Evolutionary conservation across 2,888 invertebrate species (phyloP), one percentile per base, ranked within the genome.

Genomic region (Apodemia mormo): DNA sequence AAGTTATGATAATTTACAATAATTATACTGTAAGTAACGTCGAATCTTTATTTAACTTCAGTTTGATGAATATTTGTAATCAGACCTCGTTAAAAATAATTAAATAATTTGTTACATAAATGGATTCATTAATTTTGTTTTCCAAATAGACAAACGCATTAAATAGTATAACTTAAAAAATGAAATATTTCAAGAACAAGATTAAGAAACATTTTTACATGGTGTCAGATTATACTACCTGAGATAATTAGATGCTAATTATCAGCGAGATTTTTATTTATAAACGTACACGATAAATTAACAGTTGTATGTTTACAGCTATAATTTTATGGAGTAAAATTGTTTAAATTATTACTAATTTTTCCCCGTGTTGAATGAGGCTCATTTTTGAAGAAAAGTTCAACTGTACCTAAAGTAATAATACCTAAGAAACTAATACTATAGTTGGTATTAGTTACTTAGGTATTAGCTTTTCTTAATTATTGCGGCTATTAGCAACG

Each of bases 81-180:
- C 37, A 14, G 33, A 37, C 37, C 37, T 64, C 61, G 30, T 61
- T 61, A 10, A n/a, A 37, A 64, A 64, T 64, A 37, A 64, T 64
- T 64, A 33, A 64, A 37, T 64, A 64, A 64, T 64, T 64, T 64
- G 64, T 64, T 64, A 64, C 37, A 64, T 64, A 64, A 64, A 64
- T 64, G 64, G 33, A 64, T 33, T 64, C 64, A 14, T 37, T 64
- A 64, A 64, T 64, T 64, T 33, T n/a, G 33, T 33, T 33, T 37
- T 64, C 33, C 14, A 37, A 33, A 64, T 33, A 64, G 64, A 8
- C 37, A 1, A 64, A 64, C 2, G 9, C 54, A 54, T 54, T 22
- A 64, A n/a, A 37, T 10, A 30, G 22, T 58, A 30, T 58, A 37
- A n/a, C 22, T 64, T 37, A 33, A 61, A 29, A 33, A 14, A n/a